Base-by-base conservation (phyloP, 2,113 vertebrate genomes). In the Rhinopomastus cyanomelas region DNA sequence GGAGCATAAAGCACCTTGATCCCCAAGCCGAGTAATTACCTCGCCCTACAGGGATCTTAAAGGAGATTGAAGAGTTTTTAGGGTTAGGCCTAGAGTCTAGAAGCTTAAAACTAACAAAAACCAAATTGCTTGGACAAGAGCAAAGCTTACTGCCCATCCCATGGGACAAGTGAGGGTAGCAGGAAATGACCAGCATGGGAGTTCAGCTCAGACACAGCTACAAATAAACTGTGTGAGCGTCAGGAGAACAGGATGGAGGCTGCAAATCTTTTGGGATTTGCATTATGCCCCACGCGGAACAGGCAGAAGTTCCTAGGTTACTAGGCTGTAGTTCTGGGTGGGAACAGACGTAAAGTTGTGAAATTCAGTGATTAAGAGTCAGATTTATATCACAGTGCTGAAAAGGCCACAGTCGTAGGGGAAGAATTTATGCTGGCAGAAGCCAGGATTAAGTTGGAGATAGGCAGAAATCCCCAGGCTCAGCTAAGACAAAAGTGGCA, bases 381-480 rank as follows among this genome's bases (percentile, higher is more conserved):
- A n/a, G 67, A 81, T 87, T 94, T 80, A 52, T 66, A 80, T 11
- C 32, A 39, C 29, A 59, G 15, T 61, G 8, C 30, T 77, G 48
- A 65, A 89, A 55, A 61, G 7, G 36, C 36, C 27, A 39, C 39
- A 85, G 49, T 30, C 57, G 36, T 56, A 46, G 26, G 9, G 89
- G 19, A 62, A 74, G 55, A 76, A 81, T 89, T 87, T 77, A 71
- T 52, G 15, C 34, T 83, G 29, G 17, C 34, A 64, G 68, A 85
- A 25, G 13, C 61, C 57, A 60, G 66, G 86, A 92, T 87, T 95
- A 95, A 89, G 36, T 81, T 10, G 44, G 51, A 87, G 56, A 89
- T 19, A 52, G 42, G 15, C 25, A 82, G 67, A 91, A 92, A 93
- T 80, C 75, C 68, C 27, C 4, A 2, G 76, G 16, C 3, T 59